Evolutionary conservation across 2,113 vertebrate species (phyloP).

Genomic region (Lutjanus erythropterus): DNA sequence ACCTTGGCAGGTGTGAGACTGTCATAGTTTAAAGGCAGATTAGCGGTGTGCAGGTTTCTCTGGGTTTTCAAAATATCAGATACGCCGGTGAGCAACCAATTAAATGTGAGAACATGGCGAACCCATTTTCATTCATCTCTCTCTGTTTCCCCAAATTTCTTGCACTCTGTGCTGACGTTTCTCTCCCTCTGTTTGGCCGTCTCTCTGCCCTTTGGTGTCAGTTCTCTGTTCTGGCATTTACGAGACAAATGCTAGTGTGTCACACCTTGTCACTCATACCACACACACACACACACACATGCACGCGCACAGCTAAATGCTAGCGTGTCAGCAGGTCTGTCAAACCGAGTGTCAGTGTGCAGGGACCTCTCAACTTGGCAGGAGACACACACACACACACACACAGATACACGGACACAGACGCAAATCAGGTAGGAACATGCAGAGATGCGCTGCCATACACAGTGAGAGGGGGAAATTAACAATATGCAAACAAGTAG

Average conservation of each 20-base stretch:
- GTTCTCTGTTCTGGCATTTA: constrained; percentile 82
- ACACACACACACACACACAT: constrained; percentile 37
- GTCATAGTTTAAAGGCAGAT: constrained; percentile 59
- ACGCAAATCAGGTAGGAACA: constrained; percentile 35
- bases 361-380: constrained; percentile 56
- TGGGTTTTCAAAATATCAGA: constrained; percentile 47
- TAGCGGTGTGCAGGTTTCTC: constrained; percentile 22
- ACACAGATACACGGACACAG: not conserved
- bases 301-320: constrained; percentile 63
- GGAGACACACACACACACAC: constrained; percentile 31
- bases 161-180: not conserved
- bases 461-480: constrained; percentile 69
- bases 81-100: constrained; percentile 39
- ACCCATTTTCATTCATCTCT: constrained; percentile 20
- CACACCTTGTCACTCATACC: constrained; percentile 79
- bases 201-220: constrained; percentile 80
- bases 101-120: constrained; percentile 49
- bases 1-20: constrained; percentile 30
- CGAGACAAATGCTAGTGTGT: constrained; percentile 82
- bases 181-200: constrained; percentile 3
- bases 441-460: constrained; percentile 45
- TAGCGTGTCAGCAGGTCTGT: constrained; percentile 76
- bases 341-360: constrained; percentile 59
- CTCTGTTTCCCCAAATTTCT: constrained; percentile 6
- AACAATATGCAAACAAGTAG: constrained; percentile 79